These are phyloP conservation scores for Anneissia japonica DNA, from an alignment of 35 echinoderm and acorn worm species.

Conservation along the genomic window DNA sequence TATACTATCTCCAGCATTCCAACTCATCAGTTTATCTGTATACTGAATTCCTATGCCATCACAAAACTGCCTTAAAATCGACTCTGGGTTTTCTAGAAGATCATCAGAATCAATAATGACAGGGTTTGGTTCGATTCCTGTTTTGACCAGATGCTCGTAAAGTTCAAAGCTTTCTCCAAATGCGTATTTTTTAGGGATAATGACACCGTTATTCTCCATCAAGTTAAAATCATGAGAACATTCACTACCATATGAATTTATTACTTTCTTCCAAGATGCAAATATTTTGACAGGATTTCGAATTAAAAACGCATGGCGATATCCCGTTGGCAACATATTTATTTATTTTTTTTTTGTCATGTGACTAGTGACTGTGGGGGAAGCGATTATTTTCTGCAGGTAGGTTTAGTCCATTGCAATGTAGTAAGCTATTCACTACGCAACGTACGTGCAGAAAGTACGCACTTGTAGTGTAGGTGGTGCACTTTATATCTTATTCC, in stretches of 20 bases:
- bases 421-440: no score
- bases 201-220: not conserved
- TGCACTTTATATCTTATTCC: no score
- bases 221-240: not conserved
- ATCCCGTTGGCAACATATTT: constrained; percentile 31
- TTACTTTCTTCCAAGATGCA: constrained; percentile 24
- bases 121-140: constrained; percentile 20
- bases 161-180: constrained; percentile 38
- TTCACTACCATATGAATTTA: not conserved
- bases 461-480: no score
- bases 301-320: constrained; percentile 49
- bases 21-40: constrained; percentile 24
- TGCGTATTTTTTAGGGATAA: not conserved
- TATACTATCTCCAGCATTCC: constrained; percentile 31
- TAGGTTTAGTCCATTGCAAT: no score
- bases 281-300: constrained; percentile 38
- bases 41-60: constrained; percentile 28
- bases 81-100: constrained; percentile 38
- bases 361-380: no score
- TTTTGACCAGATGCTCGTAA: constrained; percentile 26
- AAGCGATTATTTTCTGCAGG: no score
- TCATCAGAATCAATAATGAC: constrained; percentile 57
- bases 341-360: no score
- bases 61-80: constrained; percentile 39
- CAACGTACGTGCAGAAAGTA: no score